Conservation (phyloP, 1,140 invertebrate species). For the Apis laboriosa region DNA sequence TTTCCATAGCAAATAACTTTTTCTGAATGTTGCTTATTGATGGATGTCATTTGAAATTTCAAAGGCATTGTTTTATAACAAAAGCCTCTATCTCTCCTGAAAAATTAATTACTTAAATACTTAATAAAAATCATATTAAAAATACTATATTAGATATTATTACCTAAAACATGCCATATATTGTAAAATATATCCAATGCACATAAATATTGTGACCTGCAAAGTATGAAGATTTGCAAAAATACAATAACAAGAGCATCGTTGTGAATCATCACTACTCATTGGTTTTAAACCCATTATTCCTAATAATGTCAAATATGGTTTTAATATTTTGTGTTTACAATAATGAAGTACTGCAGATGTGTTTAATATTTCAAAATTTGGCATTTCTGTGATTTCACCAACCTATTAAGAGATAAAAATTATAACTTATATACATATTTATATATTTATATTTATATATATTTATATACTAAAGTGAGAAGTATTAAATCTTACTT, state of each 20-base stretch:
- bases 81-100: constrained; percentile 87
- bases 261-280: constrained; percentile 82
- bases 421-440: constrained; percentile 14
- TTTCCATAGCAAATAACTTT: constrained; percentile 86
- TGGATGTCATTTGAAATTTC: constrained; percentile 66
- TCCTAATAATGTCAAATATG: constrained; percentile 87
- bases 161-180: constrained; percentile 89
- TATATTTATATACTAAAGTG: background rate
- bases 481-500: constrained; percentile 67
- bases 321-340: constrained; percentile 89
- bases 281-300: constrained; percentile 88
- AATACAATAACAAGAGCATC: constrained; percentile 80
- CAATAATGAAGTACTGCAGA: constrained; percentile 89
- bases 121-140: background rate
- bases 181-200: constrained; percentile 87
- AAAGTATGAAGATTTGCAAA: constrained; percentile 86
- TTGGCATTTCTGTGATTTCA: constrained; percentile 84
- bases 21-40: constrained; percentile 75
- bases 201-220: constrained; percentile 85
- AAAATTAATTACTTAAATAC: constrained; percentile 10
- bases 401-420: constrained; percentile 80
- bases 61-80: constrained; percentile 83
- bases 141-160: constrained; percentile 12
- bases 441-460: too few species aligned
- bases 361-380: constrained; percentile 84